Evolutionary conservation across 2,797 vertebrate species (phyloP), one percentile per base, ranked within the genome.

Genomic region (Crocidura indochinensis): DNA sequence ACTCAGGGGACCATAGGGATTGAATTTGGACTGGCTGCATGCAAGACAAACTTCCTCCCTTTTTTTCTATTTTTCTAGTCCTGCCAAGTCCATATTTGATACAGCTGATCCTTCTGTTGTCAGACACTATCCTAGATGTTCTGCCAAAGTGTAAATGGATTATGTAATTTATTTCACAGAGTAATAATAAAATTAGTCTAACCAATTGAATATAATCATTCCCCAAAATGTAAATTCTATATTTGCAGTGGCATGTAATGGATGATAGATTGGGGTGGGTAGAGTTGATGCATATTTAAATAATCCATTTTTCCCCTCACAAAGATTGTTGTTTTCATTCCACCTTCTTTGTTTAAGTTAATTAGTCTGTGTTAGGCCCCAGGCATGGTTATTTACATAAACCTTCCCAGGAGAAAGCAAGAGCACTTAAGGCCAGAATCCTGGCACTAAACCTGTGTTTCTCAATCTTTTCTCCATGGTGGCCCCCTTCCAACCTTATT

Each of bases 181-280:
- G 53, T 56, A 56, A 20, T 12, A 31, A 77, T 71, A 22, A 89
- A 73, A 80, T 44, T 64, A 53, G 26, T 29, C 51, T 76, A 38
- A 76, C 62, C 73, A 75, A 62, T 15, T 60, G 51, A 87, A 78
- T 90, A 69, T 8, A 65, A 77, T n/a, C 51, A 29, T 15, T 84
- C 27, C n/a, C 53, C 79, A 24, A 51, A 62, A 84, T 29, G 11
- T 44, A 1, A 67, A 24, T 49, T 31, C n/a, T 56, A 1, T 26
- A 71, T 17, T n/a, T 68, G 11, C 62, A 69, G 24, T 85, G 68
- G 44, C 29, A 64, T 62, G 6, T 47, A 10, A 46, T 17, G 78
- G 68, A 24, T n/a, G 75, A 71, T 29, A 56, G 56, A 27, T 24
- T 60, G 74, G 15, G 8, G 29, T 53, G 56, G n/a, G 87, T 89